These are phyloP conservation scores for Telenomus remus DNA, from an alignment of 1,140 invertebrate species.

Conservation along the genomic window DNA sequence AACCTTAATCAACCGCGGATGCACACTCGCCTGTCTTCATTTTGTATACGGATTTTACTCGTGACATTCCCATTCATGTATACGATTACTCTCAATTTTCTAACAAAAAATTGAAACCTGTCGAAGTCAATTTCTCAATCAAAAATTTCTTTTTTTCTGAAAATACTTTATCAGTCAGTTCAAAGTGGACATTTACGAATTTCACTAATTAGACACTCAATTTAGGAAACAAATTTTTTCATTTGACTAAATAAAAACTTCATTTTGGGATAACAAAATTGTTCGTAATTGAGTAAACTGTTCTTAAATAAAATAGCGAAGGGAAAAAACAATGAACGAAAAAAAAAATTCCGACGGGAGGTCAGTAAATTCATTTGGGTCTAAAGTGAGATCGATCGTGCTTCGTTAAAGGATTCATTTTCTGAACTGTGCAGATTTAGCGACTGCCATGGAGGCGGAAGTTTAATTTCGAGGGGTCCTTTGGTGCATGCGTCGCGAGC, in stretches of 20 bases:
- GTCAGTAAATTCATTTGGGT: conserved; percentile 31
- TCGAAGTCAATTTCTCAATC: too few relatives aligned
- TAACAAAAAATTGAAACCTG: too few relatives aligned
- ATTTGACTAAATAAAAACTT: too few relatives aligned
- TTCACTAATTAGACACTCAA: too few relatives aligned
- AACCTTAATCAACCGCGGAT: conserved; percentile 4
- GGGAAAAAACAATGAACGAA: background rate
- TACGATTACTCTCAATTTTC: background rate
- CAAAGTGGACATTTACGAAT: too few relatives aligned
- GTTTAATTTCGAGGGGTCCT: conserved; percentile 59
- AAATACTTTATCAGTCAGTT: too few relatives aligned
- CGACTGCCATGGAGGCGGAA: conserved; percentile 37
- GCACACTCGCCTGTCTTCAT: background rate
- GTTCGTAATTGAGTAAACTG: too few relatives aligned
- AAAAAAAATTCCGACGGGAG: conserved; percentile 8
- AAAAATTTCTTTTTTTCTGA: too few relatives aligned
- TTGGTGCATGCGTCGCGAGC: conserved; percentile 50
- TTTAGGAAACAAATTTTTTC: background rate
- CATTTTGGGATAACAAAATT: too few relatives aligned
- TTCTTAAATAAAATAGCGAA: too few relatives aligned
- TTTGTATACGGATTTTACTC: background rate
- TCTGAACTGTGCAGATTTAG: conserved; percentile 49
- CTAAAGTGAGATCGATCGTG: conserved; percentile 43
- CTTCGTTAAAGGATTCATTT: conserved; percentile 35
- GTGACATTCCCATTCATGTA: background rate